Base-by-base conservation (phyloP, 1,140 invertebrate genomes). In the Choristoneura fumiferana region DNA sequence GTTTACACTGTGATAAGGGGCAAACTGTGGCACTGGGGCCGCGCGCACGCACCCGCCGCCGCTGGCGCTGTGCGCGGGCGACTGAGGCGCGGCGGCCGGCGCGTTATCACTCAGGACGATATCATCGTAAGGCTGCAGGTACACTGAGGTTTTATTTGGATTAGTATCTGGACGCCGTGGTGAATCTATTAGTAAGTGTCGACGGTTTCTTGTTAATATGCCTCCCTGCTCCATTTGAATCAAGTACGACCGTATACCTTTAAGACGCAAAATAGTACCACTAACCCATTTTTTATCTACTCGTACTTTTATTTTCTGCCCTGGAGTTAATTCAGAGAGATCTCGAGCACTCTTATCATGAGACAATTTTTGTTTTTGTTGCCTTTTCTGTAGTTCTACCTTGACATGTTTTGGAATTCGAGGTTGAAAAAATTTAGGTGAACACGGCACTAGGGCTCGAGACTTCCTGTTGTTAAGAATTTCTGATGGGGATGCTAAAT, bases 171-270 rank as follows among this genome's bases (percentile, higher is more conserved):
- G 33, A 12, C 40, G 22, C 15, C 17, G 13, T 2, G 38, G 1
- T 12, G 43, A 53, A 38, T 58, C 34, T 38, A 22, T 53, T 13
- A 53, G 52, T 5, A 57, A 29, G 35, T 58, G 57, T 38, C 45
- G 34, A 13, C 57, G 12, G 17, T 58, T 58, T 38, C 57, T 39
- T 13, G 37, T 39, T 13, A 58, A 4, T 29, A 4, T 52, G 14
- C 15, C 22, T 8, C 57, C 57, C 17, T 6, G 12, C 10, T 8
- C 4, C 9, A 58, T 4, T 38, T 38, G 10, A 4, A 58, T 15
- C 10, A 12, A 2, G 35, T 57, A 57, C 4, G 55, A 57, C 17
- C 55, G n/a, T 1, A 29, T 13, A n/a, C 34, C 13, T 9, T 13
- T 6, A 4, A 43, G 5, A 33, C n/a, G 4, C 13, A 10, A 14